A percentile compares a stretch with the other conserved stretches of the same genome.
These are phyloP conservation scores for Apis cerana DNA, from an alignment of 1,140 invertebrate species.

Conservation along the genomic window DNA sequence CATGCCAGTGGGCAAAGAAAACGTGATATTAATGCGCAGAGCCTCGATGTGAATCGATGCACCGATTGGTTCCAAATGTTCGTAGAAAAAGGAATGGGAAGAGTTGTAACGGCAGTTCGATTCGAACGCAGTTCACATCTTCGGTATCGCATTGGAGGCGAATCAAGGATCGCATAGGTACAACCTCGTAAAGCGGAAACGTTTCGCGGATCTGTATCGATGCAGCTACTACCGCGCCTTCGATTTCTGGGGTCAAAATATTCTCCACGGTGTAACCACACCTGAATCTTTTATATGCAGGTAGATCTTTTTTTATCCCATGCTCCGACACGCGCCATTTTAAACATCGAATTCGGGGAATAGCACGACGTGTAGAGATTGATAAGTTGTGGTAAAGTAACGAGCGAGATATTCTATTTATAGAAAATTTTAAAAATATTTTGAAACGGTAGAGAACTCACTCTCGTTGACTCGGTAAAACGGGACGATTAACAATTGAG, in stretches of 20 bases:
- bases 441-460: too few species aligned
- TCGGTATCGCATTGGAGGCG: constrained; percentile 8
- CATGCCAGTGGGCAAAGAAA: constrained; percentile 19
- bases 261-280: background rate
- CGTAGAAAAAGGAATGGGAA: background rate
- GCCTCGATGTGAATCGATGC: background rate
- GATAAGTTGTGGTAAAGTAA: too few species aligned
- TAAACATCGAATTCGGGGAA: background rate
- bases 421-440: too few species aligned
- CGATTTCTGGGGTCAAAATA: background rate
- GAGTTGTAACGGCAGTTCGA: constrained; percentile 9
- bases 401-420: too few species aligned
- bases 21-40: constrained; percentile 26
- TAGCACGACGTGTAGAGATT: too few species aligned
- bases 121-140: constrained; percentile 9
- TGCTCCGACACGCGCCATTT: background rate
- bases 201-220: background rate
- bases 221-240: too few species aligned
- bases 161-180: background rate
- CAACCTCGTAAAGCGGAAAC: constrained; percentile 26
- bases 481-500: background rate
- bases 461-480: background rate
- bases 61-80: constrained; percentile 17
- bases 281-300: background rate
- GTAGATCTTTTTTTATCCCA: background rate